Conservation (phyloP, 2,797 vertebrate species). For the Tenualosa ilisha region DNA sequence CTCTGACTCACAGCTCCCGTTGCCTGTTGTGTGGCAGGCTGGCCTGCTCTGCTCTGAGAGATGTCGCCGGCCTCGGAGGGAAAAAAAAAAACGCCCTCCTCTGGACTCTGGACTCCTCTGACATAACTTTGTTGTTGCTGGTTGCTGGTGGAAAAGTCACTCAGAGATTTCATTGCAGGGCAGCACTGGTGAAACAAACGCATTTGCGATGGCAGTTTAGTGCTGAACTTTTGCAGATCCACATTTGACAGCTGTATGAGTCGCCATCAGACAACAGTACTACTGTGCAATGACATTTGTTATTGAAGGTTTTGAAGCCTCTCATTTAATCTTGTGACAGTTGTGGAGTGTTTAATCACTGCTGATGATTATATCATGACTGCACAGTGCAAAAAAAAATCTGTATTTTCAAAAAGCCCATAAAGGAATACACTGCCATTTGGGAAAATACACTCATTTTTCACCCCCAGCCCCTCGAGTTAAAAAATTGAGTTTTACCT, state of each 20-base stretch:
- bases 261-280: not conserved
- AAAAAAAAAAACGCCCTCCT: not conserved
- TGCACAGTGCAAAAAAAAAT: not conserved
- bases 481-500: too few species aligned
- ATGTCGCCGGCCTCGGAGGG: not conserved
- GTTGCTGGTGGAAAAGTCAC: slow-evolving; percentile 7
- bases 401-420: not conserved
- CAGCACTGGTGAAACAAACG: not conserved
- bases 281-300: not conserved
- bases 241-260: not conserved
- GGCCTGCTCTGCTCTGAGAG: not conserved
- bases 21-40: slow-evolving; percentile 24
- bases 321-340: not conserved
- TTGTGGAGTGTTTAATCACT: not conserved
- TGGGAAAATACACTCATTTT: too few species aligned
- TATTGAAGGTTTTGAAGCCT: not conserved
- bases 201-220: not conserved
- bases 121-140: slow-evolving; percentile 3
- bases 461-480: too few species aligned
- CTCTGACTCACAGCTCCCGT: slow-evolving; percentile 76
- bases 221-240: slow-evolving; percentile 3
- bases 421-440: too few species aligned
- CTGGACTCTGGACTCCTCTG: not conserved
- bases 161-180: not conserved
- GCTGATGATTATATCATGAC: not conserved